A percentile compares a stretch with the other conserved stretches of the same genome.
Evolutionary conservation across 2,888 invertebrate species (phyloP).

Genomic region (Ectobius pallidus): DNA sequence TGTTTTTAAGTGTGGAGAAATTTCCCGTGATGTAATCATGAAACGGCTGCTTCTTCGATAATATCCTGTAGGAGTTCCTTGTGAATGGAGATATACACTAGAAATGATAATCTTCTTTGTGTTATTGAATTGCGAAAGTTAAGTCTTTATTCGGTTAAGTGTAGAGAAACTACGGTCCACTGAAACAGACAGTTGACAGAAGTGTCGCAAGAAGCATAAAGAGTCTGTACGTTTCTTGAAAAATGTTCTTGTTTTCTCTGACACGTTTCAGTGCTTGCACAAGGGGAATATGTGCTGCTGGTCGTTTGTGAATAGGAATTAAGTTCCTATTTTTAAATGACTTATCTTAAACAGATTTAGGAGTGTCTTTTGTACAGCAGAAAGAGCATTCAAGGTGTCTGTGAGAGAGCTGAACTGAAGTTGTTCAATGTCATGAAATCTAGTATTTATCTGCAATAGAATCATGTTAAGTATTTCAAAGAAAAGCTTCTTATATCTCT

Average conservation of each 20-base stretch:
- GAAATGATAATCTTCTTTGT: background rate
- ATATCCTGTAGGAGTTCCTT: constrained; percentile 1
- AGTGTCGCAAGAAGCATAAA: background rate
- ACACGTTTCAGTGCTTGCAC: background rate
- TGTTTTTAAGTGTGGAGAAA: background rate
- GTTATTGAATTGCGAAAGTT: constrained; percentile 2
- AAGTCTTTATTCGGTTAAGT: background rate
- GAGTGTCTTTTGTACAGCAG: background rate
- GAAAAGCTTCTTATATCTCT: background rate
- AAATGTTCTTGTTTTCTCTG: background rate
- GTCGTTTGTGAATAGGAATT: background rate
- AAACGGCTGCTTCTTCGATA: background rate
- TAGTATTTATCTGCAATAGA: background rate
- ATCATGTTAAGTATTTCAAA: background rate
- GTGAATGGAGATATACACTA: constrained; percentile 2
- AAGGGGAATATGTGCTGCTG: background rate
- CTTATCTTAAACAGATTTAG: constrained; percentile 4
- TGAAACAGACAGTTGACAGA: background rate
- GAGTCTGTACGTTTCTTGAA: background rate
- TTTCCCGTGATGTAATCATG: background rate
- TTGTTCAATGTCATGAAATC: background rate
- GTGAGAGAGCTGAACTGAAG: background rate
- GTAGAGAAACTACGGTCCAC: background rate
- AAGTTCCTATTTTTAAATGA: background rate
- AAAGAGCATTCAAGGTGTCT: background rate